Percentiles rank a stretch among this genome's conserved stretches.
phyloP scores from a whole-genome alignment of 2,888 invertebrate genomes.

The Leptinotarsa haldemani region DNA sequence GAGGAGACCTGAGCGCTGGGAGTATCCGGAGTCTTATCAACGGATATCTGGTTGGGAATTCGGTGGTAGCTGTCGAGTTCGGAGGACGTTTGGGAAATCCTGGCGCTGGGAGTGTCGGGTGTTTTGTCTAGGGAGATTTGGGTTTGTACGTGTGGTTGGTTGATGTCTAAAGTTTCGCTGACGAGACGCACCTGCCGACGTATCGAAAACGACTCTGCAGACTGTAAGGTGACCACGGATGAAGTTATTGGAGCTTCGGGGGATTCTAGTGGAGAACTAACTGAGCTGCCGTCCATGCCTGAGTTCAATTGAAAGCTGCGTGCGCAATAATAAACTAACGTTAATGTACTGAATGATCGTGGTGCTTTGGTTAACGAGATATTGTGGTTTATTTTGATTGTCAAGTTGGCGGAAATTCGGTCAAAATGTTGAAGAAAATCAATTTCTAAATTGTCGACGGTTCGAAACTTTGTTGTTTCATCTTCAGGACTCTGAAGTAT shows the following conservation, averaged over 20 bases:
- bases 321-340: slow-evolving; percentile 56
- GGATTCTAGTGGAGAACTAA: slow-evolving; percentile 86
- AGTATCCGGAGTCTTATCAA: slow-evolving; percentile 73
- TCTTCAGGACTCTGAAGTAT: no score
- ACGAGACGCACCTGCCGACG: slow-evolving; percentile 66
- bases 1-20: slow-evolving; percentile 74
- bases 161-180: slow-evolving; percentile 41
- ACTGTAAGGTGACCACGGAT: slow-evolving; percentile 75
- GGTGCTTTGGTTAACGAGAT: neutral
- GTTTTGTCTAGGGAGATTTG: slow-evolving; percentile 63
- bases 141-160: slow-evolving; percentile 45
- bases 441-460: no score
- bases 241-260: slow-evolving; percentile 79
- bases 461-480: no score
- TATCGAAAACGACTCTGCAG: slow-evolving; percentile 71
- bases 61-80: slow-evolving; percentile 4
- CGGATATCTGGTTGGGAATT: slow-evolving; percentile 45
- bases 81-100: slow-evolving; percentile 65
- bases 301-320: slow-evolving; percentile 85
- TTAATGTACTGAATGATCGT: slow-evolving; percentile 33
- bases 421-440: no score
- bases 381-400: neutral
- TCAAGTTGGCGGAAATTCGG: no score
- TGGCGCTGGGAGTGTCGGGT: slow-evolving; percentile 79
- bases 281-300: slow-evolving; percentile 80